A percentile compares a stretch with the other conserved stretches of the same genome.
phyloP scores from a whole-genome alignment of 2,888 invertebrate genomes.

The Luperina nickerlii region DNA sequence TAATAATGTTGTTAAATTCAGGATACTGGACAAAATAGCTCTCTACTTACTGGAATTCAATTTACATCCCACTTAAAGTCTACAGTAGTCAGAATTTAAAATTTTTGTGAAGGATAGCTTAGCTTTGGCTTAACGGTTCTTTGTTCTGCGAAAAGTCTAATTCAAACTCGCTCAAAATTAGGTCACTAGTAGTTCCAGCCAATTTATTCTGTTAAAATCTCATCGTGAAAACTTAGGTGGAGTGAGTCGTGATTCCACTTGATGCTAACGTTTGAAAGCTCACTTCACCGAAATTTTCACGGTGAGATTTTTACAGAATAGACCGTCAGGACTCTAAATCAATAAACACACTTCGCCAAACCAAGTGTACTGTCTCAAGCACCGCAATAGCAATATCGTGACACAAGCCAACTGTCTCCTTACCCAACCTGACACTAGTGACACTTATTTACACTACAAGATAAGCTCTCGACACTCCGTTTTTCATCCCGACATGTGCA shows the following conservation, averaged over 20 bases:
- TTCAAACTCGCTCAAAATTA: slow-evolving; percentile 2
- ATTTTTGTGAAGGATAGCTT: slow-evolving; percentile 1
- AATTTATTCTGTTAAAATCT: not conserved
- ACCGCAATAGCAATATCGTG: slow-evolving; percentile 27
- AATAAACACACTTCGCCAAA: slow-evolving; percentile 7
- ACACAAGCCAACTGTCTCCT: slow-evolving; percentile 31
- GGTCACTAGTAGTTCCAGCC: not conserved
- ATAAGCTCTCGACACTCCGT: slow-evolving; percentile 46
- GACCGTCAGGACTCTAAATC: not conserved
- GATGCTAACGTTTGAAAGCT: not conserved
- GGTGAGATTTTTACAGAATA: not conserved
- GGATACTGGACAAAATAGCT: not conserved
- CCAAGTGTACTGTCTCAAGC: not conserved
- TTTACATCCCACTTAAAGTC: not conserved
- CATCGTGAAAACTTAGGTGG: too few species aligned
- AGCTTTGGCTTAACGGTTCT: not conserved
- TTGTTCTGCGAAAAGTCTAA: not conserved
- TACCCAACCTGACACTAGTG: slow-evolving; percentile 42
- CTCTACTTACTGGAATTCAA: slow-evolving; percentile 2
- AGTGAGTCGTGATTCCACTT: not conserved
- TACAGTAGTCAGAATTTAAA: not conserved
- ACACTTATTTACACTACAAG: slow-evolving; percentile 51
- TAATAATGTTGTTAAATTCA: not conserved
- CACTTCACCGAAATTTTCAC: not conserved
- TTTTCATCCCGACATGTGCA: slow-evolving; percentile 42